phyloP scores from a whole-genome alignment of 2,888 invertebrate species.

The Chrysodeixis includens region DNA sequence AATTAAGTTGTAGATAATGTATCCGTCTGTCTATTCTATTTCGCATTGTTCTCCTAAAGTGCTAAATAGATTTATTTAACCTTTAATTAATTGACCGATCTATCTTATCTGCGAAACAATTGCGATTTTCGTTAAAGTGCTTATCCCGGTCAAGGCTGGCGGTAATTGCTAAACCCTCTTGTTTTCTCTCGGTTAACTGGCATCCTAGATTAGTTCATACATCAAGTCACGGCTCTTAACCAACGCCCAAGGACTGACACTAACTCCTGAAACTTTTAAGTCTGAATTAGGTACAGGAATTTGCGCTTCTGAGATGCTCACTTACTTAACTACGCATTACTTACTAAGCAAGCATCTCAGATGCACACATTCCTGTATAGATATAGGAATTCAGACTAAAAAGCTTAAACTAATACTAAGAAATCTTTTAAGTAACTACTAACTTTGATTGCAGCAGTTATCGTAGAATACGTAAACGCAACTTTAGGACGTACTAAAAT shows the following conservation, averaged over 20 bases:
- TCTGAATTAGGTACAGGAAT: no score
- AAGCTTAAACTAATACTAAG: no score
- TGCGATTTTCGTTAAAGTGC: conserved; percentile 41
- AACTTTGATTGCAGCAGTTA: no score
- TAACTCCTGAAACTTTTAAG: background rate
- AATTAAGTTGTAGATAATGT: background rate
- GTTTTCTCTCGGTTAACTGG: conserved; percentile 11
- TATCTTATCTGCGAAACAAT: conserved; percentile 36
- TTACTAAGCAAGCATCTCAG: no score
- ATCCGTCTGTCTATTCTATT: conserved; percentile 2
- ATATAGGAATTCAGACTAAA: no score
- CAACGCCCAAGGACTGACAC: background rate
- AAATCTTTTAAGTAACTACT: no score
- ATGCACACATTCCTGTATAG: no score
- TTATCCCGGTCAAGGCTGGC: conserved; percentile 40
- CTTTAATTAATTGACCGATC: conserved; percentile 40
- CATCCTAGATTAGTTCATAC: conserved; percentile 2
- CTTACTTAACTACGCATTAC: no score
- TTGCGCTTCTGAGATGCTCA: no score
- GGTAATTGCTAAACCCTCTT: conserved; percentile 29
- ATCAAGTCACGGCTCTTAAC: background rate
- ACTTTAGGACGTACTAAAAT: no score
- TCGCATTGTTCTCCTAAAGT: conserved; percentile 9
- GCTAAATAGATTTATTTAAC: conserved; percentile 11
- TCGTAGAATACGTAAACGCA: no score